A percentile compares a stretch with the other conserved stretches of the same genome.
phyloP scores from a whole-genome alignment of 2,797 vertebrate genomes.

The Taenioides sp. region DNA sequence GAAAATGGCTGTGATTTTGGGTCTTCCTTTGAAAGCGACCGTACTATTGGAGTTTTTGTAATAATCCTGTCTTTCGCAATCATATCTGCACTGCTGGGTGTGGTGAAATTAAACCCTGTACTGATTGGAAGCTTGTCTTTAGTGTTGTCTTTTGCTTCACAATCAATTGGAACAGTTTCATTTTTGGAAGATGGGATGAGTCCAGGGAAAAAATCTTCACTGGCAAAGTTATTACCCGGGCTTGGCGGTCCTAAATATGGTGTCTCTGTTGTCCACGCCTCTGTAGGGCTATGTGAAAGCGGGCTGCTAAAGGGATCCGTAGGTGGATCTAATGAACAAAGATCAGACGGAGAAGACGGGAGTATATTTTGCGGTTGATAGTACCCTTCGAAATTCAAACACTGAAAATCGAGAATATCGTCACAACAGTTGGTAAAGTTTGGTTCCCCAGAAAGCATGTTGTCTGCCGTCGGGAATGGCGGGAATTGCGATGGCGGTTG shows the following conservation, averaged over 20 bases:
- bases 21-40: constrained; percentile 64
- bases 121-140: constrained; percentile 65
- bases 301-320: constrained; percentile 81
- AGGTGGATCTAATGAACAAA: constrained; percentile 77
- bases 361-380: constrained; percentile 79
- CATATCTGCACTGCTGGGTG: constrained; percentile 52
- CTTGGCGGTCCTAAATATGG: constrained; percentile 81
- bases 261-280: constrained; percentile 79
- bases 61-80: constrained; percentile 56
- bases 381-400: constrained; percentile 81
- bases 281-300: constrained; percentile 80
- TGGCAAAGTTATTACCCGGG: constrained; percentile 76
- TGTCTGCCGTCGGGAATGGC: constrained; percentile 67
- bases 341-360: constrained; percentile 74
- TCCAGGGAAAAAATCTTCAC: constrained; percentile 75
- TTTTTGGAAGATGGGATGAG: constrained; percentile 67
- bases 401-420: constrained; percentile 80
- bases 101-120: constrained; percentile 53
- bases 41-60: constrained; percentile 56
- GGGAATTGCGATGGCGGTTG: constrained; percentile 75
- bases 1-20: constrained; percentile 42
- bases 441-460: constrained; percentile 74
- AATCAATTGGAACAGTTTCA: constrained; percentile 64
- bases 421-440: constrained; percentile 79
- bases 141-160: constrained; percentile 56